phyloP scores from a whole-genome alignment of 2,113 vertebrate species.

The Thryonomys swinderianus region DNA sequence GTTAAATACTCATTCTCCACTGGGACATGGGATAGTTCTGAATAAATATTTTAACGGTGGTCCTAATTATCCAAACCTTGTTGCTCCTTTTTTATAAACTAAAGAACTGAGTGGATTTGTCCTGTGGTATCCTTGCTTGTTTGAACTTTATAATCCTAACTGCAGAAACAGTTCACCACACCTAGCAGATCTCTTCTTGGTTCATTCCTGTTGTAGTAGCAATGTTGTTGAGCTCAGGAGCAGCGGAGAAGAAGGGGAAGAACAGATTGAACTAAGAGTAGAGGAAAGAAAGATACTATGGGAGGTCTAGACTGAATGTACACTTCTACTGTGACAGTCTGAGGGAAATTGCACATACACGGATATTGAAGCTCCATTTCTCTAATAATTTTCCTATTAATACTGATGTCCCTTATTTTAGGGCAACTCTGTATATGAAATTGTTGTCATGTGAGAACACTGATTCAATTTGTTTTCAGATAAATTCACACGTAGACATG shows the following conservation, averaged over 20 bases:
- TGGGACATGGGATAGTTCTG: not conserved
- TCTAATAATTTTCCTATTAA: not conserved
- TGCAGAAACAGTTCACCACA: not conserved
- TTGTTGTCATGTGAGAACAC: slow-evolving; percentile 13
- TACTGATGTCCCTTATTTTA: not conserved
- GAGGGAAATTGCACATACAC: not conserved
- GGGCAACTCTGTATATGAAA: not conserved
- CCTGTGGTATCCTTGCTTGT: not conserved
- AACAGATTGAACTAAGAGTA: not conserved
- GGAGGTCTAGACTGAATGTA: not conserved
- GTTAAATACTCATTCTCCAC: not conserved
- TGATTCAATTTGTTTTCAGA: slow-evolving; percentile 1
- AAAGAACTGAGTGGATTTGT: not conserved
- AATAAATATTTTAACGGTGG: not conserved
- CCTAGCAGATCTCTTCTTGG: not conserved
- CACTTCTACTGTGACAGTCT: not conserved
- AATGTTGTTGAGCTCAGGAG: not conserved
- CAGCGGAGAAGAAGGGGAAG: not conserved
- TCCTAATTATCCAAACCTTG: not conserved
- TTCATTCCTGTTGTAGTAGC: not conserved
- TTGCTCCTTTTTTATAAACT: not conserved
- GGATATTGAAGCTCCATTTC: slow-evolving; percentile 7
- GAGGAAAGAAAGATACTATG: not conserved
- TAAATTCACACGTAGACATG: not conserved
- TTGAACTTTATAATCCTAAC: slow-evolving; percentile 6